Conservation (phyloP, 2,797 vertebrate species). For the Pseudochirops cupreus region DNA sequence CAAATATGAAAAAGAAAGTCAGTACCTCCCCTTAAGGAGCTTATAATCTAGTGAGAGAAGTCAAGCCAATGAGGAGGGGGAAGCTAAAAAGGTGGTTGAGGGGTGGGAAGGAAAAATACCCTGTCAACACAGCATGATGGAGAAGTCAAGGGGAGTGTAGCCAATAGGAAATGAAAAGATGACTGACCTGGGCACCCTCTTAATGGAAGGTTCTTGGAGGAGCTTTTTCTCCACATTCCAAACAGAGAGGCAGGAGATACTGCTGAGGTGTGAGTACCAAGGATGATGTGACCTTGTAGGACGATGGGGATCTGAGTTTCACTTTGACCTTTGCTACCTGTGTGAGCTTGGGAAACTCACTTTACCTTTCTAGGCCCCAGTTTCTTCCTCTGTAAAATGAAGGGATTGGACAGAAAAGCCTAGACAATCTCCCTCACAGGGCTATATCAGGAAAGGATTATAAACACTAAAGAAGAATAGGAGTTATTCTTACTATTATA, state of each 20-base stretch:
- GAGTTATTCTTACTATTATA: not conserved
- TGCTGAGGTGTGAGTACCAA: not conserved
- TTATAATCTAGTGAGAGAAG: not conserved
- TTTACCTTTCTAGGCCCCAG: not conserved
- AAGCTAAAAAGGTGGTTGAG: not conserved
- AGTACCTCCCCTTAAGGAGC: too few relatives aligned
- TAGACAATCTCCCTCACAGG: not conserved
- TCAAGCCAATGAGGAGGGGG: not conserved
- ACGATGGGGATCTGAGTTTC: not conserved
- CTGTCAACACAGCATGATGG: not conserved
- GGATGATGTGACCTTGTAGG: not conserved
- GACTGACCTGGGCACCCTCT: not conserved
- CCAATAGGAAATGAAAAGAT: not conserved
- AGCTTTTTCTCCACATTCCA: not conserved
- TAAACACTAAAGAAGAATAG: not conserved
- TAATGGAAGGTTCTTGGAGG: not conserved
- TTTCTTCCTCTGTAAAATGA: not conserved
- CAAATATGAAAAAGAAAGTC: not conserved
- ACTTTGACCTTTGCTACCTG: not conserved
- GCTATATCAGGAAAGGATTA: not conserved
- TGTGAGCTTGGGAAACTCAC: not conserved
- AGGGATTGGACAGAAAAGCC: not conserved
- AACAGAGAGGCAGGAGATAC: not conserved
- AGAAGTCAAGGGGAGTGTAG: not conserved
- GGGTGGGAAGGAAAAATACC: not conserved